Percentiles rank a stretch among this genome's conserved stretches.
Conservation (phyloP, 2,888 invertebrate species). For the Microplitis manilae region DNA sequence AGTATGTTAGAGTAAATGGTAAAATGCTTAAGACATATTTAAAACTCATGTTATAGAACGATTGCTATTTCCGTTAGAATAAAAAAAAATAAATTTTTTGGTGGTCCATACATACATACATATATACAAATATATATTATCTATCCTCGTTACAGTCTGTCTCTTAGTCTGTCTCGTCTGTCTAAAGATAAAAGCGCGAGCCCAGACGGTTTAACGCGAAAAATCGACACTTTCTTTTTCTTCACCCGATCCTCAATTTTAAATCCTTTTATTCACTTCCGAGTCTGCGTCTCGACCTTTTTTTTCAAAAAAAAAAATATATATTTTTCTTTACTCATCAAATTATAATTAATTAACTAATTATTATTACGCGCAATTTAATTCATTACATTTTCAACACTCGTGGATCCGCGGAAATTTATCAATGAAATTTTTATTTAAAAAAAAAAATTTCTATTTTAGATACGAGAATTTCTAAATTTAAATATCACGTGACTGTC, state of each 20-base stretch:
- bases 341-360: too few relatives aligned
- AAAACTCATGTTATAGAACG: conserved; percentile 57
- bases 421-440: too few relatives aligned
- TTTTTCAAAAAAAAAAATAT: too few relatives aligned
- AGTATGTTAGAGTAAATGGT: background rate
- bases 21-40: background rate
- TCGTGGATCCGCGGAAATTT: too few relatives aligned
- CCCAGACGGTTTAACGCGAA: conserved; percentile 38
- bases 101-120: conserved; percentile 33
- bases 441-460: too few relatives aligned
- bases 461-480: background rate
- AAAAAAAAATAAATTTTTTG: conserved; percentile 51
- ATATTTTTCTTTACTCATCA: too few relatives aligned
- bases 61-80: conserved; percentile 68
- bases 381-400: too few relatives aligned
- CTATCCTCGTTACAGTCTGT: conserved; percentile 7
- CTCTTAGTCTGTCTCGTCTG: conserved; percentile 37
- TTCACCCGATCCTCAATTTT: background rate
- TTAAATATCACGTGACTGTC: background rate
- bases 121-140: background rate
- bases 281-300: background rate
- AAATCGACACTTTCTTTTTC: conserved; percentile 20
- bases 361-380: too few relatives aligned
- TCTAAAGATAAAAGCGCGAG: conserved; percentile 44
- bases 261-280: background rate